These are phyloP conservation scores for Fulmarus glacialis DNA, from an alignment of 2,113 vertebrate genomes.

Conservation along the genomic window DNA sequence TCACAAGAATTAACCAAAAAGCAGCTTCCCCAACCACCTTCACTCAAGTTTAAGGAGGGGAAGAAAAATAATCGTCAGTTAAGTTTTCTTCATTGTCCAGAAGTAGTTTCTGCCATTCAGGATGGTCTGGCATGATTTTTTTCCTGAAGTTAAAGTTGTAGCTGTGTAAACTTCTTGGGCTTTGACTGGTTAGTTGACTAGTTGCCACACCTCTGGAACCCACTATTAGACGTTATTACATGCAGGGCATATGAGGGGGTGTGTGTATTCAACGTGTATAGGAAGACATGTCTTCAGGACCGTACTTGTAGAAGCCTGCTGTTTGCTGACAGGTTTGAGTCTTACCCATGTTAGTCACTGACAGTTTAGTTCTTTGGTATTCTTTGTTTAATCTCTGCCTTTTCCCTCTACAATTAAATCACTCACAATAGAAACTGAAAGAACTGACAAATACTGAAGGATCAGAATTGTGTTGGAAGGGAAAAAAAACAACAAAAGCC, in stretches of 20 bases:
- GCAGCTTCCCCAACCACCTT: not conserved
- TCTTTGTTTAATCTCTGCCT: slow-evolving; percentile 38
- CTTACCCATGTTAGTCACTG: not conserved
- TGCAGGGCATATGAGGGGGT: not conserved
- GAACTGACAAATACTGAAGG: slow-evolving; percentile 49
- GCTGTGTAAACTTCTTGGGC: not conserved
- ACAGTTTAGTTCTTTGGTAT: not conserved
- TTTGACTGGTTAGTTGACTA: not conserved
- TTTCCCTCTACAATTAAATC: slow-evolving; percentile 10
- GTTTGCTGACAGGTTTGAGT: slow-evolving; percentile 20
- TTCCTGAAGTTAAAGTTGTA: not conserved
- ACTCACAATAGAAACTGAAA: slow-evolving; percentile 45
- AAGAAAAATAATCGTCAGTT: not conserved
- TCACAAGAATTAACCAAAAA: not conserved
- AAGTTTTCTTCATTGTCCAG: not conserved
- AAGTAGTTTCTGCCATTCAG: not conserved
- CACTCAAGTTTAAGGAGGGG: not conserved
- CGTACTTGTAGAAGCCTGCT: not conserved
- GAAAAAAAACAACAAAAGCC: not conserved
- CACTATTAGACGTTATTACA: not conserved
- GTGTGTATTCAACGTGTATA: not conserved
- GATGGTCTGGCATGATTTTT: not conserved
- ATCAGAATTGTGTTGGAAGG: slow-evolving; percentile 10
- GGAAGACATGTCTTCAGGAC: not conserved
- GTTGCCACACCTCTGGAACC: not conserved